These are phyloP conservation scores for Nipponia nippon DNA, from an alignment of 2,113 vertebrate species.

Conservation along the genomic window DNA sequence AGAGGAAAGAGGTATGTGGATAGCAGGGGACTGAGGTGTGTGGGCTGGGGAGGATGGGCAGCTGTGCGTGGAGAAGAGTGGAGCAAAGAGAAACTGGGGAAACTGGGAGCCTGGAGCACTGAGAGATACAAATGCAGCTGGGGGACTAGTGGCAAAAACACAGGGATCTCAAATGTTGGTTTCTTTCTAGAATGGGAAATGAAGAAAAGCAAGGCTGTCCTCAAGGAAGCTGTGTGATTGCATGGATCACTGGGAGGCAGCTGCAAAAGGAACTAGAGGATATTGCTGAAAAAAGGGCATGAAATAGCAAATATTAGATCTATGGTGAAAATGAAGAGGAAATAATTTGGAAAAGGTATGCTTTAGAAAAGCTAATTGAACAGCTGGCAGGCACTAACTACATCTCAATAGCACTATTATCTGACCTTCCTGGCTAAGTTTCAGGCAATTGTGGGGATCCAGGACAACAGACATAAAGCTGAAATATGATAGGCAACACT, in stretches of 20 bases:
- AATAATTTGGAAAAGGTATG: not conserved
- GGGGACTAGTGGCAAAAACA: not conserved
- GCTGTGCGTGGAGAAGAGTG: not conserved
- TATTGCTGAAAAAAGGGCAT: not conserved
- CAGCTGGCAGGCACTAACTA: not conserved
- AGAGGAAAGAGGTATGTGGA: not conserved
- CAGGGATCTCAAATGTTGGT: not conserved
- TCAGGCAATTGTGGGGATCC: not conserved
- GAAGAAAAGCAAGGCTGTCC: not conserved
- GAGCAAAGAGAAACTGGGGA: not conserved
- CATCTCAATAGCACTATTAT: not conserved
- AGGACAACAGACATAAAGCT: not conserved
- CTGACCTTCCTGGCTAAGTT: not conserved
- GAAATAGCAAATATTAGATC: not conserved
- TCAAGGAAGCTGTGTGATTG: not conserved
- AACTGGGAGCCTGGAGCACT: not conserved
- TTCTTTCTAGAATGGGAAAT: not conserved
- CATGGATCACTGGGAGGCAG: not conserved
- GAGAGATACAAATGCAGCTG: not conserved
- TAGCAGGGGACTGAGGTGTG: rapidly evolving
- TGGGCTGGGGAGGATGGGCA: not conserved
- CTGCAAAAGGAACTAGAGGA: not conserved
- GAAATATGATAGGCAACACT: not conserved
- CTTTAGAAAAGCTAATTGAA: not conserved
- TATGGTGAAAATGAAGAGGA: not conserved